These are phyloP conservation scores for Aplysia californica DNA, from an alignment of 1,140 invertebrate genomes.

Conservation along the genomic window DNA sequence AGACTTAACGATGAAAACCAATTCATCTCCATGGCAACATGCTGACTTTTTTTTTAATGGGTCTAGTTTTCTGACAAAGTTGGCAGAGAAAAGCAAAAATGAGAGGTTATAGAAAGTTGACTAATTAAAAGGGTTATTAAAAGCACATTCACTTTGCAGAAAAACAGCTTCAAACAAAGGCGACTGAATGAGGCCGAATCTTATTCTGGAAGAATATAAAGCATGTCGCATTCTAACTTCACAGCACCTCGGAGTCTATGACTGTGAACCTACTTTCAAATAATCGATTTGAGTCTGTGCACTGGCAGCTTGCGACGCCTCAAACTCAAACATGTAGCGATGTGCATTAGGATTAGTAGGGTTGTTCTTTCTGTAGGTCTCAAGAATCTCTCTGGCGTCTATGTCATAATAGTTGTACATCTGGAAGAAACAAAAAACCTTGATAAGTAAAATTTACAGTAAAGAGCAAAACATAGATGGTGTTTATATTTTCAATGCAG, in stretches of 20 bases:
- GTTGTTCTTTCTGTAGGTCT: conserved; percentile 11
- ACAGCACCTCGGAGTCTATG: too few species aligned
- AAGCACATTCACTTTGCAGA: too few species aligned
- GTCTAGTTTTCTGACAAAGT: too few species aligned
- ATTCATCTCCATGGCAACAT: too few species aligned
- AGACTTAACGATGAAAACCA: too few species aligned
- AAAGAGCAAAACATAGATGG: not conserved
- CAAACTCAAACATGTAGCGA: conserved; percentile 13
- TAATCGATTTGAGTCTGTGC: not conserved
- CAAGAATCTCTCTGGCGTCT: not conserved
- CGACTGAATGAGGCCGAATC: too few species aligned
- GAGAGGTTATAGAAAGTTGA: too few species aligned
- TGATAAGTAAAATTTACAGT: not conserved
- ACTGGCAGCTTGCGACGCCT: not conserved
- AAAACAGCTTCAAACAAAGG: not conserved
- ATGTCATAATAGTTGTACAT: conserved; percentile 16
- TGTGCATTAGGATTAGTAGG: conserved; percentile 15
- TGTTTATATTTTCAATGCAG: not conserved
- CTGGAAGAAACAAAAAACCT: not conserved
- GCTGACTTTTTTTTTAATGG: too few species aligned
- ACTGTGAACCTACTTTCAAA: conserved; percentile 9
- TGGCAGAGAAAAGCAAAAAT: too few species aligned
- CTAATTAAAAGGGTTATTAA: too few species aligned
- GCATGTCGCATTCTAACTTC: too few species aligned
- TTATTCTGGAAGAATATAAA: too few species aligned